These are phyloP conservation scores for Chrysopilus asiliformis DNA, from an alignment of 2,888 invertebrate species.

Conservation along the genomic window DNA sequence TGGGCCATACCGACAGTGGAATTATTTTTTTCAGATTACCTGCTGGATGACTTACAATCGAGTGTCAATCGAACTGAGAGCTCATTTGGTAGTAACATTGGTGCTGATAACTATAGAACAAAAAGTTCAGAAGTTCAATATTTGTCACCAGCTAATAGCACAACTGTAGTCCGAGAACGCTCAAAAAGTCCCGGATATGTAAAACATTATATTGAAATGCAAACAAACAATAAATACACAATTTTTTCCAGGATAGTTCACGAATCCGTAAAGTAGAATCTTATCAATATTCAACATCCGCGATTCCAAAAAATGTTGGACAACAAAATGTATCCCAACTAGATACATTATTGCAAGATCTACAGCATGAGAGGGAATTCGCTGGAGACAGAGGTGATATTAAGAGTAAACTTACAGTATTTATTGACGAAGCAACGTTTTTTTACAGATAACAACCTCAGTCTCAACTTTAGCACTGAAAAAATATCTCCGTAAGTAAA, in stretches of 20 bases:
- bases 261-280: slow-evolving; percentile 32
- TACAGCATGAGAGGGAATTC: slow-evolving; percentile 40
- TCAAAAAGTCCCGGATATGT: slow-evolving; percentile 15
- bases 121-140: slow-evolving; percentile 16
- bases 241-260: slow-evolving; percentile 26
- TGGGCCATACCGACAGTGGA: too few relatives aligned
- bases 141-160: slow-evolving; percentile 16
- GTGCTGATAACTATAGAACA: slow-evolving; percentile 7
- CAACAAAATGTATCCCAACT: slow-evolving; percentile 58
- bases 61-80: slow-evolving; percentile 15
- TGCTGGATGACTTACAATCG: slow-evolving; percentile 18
- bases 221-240: background rate
- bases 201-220: background rate
- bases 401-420: background rate
- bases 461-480: too few relatives aligned
- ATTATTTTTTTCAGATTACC: slow-evolving; percentile 13
- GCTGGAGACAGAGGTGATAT: slow-evolving; percentile 26
- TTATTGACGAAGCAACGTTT: background rate
- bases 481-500: too few relatives aligned
- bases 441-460: slow-evolving; percentile 13
- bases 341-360: slow-evolving; percentile 59
- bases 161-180: slow-evolving; percentile 16
- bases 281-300: slow-evolving; percentile 31
- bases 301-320: slow-evolving; percentile 18
- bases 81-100: slow-evolving; percentile 6